Evolutionary conservation across 2,797 vertebrate genomes (phyloP), one percentile per base, ranked within the genome.

Genomic region (Hafferia zeledoni): DNA sequence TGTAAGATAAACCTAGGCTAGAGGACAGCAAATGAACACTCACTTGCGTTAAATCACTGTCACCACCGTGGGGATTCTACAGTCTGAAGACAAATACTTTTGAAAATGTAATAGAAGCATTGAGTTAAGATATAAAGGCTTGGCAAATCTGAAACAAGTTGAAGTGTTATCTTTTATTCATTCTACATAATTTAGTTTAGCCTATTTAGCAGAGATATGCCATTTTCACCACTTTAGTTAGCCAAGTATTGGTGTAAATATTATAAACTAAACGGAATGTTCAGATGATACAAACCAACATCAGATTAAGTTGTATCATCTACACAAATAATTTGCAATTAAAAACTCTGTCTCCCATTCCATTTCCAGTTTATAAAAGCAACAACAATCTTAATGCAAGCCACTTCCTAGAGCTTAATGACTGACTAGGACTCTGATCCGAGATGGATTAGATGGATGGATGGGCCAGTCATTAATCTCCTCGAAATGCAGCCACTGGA

Each of bases 291-390:
- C 60, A 95, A 96, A 59, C 9, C 24, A 76, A 81, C 25, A 10
- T 41, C 65, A 63, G 74, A 37, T 59, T 25, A 44, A 56, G 52
- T 19, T 90, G 80, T 86, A 92, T 87, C 70, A 93, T 71, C 72
- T 14, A 59, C 49, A 70, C 14, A 9, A 96, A 86, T 70, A 37
- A 50, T 46, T 27, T 44, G 16, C 65, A 61, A 76, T 91, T 43
- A 68, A 63, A 13, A 82, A n/a, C 24, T 65, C 56, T 5, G 7
- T 60, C 33, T 49, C 57, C 41, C 63, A 12, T 89, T 88, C 83
- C 94, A 87, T 91, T 94, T 97, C 94, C 97, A 97, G 97, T 96
- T 97, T 97, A 97, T 97, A 98, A 97, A 85, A 97, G 97, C 97
- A 98, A 97, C 95, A 96, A 97, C 91, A 94, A 97, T 75, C 94